Evolutionary conservation across 2,797 vertebrate species (phyloP).

Genomic region (Tiaroga cobitis): DNA sequence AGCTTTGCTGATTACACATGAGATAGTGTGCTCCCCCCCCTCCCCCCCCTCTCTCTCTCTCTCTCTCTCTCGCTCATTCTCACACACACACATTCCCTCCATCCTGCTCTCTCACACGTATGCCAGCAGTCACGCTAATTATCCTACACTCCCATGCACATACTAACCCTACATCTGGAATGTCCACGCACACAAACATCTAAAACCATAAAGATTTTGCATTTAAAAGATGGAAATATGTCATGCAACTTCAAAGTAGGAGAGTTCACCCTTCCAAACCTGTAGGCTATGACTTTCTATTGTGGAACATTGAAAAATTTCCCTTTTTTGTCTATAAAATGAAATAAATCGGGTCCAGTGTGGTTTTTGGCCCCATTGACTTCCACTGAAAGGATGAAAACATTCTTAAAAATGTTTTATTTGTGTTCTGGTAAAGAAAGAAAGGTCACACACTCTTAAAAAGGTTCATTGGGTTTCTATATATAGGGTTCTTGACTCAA

Average conservation of each 20-base stretch:
- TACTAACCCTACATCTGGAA: background rate
- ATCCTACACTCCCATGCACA: slow-evolving; percentile 20
- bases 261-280: background rate
- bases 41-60: no score
- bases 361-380: background rate
- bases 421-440: background rate
- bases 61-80: background rate
- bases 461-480: background rate
- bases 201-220: background rate
- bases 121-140: slow-evolving; percentile 5
- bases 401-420: background rate
- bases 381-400: background rate
- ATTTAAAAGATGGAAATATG: background rate
- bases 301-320: background rate
- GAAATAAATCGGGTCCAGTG: background rate
- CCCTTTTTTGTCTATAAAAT: background rate
- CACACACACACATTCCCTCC: background rate
- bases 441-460: background rate
- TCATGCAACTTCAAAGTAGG: background rate
- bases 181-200: slow-evolving; percentile 1
- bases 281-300: background rate
- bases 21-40: background rate
- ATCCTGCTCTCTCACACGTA: slow-evolving; percentile 3
- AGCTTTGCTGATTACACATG: slow-evolving; percentile 11
- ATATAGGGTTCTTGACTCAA: background rate